Evolutionary conservation across 2,113 vertebrate species (phyloP).

Genomic region (Tachuris rubrigastra): DNA sequence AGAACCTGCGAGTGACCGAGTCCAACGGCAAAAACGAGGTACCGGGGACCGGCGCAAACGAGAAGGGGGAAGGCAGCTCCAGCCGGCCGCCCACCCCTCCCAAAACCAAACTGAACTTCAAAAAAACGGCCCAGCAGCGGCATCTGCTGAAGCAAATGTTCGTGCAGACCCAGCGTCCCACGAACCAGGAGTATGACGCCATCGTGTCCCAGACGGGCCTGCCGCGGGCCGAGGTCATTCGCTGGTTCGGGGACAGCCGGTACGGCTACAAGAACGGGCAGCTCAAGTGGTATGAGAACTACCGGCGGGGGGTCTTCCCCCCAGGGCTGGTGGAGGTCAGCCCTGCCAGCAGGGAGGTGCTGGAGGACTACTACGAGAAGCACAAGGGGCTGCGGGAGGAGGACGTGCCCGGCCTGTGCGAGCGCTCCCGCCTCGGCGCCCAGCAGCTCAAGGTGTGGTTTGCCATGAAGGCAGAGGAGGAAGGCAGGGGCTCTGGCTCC

Average conservation of each 20-base stretch:
- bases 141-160: slow-evolving; percentile 92
- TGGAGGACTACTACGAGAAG: slow-evolving; percentile 81
- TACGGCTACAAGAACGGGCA: slow-evolving; percentile 95
- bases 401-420: slow-evolving; percentile 81
- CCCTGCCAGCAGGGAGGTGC: slow-evolving; percentile 64
- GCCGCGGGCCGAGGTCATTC: slow-evolving; percentile 89
- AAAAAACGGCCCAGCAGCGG: slow-evolving; percentile 92
- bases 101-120: slow-evolving; percentile 72
- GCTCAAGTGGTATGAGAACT: slow-evolving; percentile 94
- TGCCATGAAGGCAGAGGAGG: slow-evolving; percentile 71
- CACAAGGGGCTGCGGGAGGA: slow-evolving; percentile 81
- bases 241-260: slow-evolving; percentile 95
- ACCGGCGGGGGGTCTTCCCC: slow-evolving; percentile 79
- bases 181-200: slow-evolving; percentile 87
- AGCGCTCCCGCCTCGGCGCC: slow-evolving; percentile 79
- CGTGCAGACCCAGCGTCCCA: slow-evolving; percentile 93
- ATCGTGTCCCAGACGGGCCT: slow-evolving; percentile 85
- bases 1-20: slow-evolving; percentile 93
- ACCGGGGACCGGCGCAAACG: neutral
- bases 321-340: slow-evolving; percentile 77
- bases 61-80: slow-evolving; percentile 34
- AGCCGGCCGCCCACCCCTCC: slow-evolving; percentile 65
- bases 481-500: neutral
- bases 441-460: slow-evolving; percentile 90
- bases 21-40: slow-evolving; percentile 79